phyloP scores from a whole-genome alignment of 2,797 vertebrate genomes.

The Anguilla pacifica region DNA sequence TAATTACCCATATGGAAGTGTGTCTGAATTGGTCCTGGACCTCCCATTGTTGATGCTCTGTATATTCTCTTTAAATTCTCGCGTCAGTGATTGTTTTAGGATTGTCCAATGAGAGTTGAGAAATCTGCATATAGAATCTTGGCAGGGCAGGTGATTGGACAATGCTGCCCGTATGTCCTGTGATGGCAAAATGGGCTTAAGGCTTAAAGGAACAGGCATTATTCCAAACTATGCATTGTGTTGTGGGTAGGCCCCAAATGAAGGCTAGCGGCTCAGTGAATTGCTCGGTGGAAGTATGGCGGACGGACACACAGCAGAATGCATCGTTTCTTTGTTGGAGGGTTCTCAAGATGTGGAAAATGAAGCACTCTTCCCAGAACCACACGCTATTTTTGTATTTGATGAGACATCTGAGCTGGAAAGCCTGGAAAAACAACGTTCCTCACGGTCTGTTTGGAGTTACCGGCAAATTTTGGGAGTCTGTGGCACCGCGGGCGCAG shows the following conservation, averaged over 20 bases:
- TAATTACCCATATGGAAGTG: not conserved
- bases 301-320: not conserved
- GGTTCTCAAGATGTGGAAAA: not conserved
- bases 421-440: not conserved
- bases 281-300: not conserved
- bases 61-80: not conserved
- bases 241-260: not conserved
- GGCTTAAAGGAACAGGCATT: too few species aligned
- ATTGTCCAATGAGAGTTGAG: not conserved
- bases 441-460: conserved; percentile 4
- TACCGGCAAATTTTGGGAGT: not conserved
- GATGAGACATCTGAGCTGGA: not conserved
- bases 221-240: not conserved
- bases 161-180: not conserved
- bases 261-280: not conserved
- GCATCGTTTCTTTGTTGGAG: not conserved
- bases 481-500: not conserved
- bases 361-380: not conserved
- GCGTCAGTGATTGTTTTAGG: not conserved
- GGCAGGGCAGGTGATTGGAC: not conserved
- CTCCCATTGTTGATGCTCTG: not conserved
- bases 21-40: not conserved
- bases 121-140: not conserved
- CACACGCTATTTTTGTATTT: conserved; percentile 7
- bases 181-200: not conserved